Conservation (phyloP, 2,888 invertebrate species). For the Oscheius sp. region DNA sequence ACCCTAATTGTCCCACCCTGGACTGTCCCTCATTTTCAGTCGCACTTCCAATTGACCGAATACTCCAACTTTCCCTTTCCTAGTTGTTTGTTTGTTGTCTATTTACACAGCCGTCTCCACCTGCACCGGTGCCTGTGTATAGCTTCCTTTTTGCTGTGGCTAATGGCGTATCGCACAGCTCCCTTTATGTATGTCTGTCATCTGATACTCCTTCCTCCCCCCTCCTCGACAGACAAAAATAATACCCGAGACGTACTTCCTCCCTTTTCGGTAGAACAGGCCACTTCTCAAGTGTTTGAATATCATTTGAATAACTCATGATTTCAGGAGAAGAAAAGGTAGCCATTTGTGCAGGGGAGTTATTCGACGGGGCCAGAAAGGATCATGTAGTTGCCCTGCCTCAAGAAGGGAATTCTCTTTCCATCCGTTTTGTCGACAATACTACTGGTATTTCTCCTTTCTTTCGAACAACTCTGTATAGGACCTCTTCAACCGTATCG, state of each 20-base stretch:
- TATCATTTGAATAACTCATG: too few relatives aligned
- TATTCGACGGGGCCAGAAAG: not conserved
- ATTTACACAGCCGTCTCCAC: not conserved
- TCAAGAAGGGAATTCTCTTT: not conserved
- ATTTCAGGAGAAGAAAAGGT: slow-evolving; percentile 13
- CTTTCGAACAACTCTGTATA: not conserved
- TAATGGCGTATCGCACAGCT: too few relatives aligned
- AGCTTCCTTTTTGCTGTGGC: too few relatives aligned
- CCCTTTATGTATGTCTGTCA: too few relatives aligned
- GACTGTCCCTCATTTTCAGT: slow-evolving; percentile 22
- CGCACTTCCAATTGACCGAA: slow-evolving; percentile 25
- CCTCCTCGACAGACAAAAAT: not conserved
- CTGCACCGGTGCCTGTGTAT: not conserved
- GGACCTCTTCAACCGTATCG: slow-evolving; percentile 20
- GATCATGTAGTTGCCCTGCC: slow-evolving; percentile 27
- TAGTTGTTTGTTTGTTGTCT: not conserved
- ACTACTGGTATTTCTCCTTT: slow-evolving; percentile 14
- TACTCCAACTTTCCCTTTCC: not conserved
- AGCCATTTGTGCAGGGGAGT: slow-evolving; percentile 10
- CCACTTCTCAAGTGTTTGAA: slow-evolving; percentile 9
- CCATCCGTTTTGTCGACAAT: slow-evolving; percentile 15
- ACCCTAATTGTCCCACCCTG: not conserved
- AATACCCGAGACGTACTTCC: not conserved
- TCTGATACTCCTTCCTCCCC: not conserved
- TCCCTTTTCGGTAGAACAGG: slow-evolving; percentile 1